Conservation (phyloP, 2,113 vertebrate species). For the Archilochus colubris region DNA sequence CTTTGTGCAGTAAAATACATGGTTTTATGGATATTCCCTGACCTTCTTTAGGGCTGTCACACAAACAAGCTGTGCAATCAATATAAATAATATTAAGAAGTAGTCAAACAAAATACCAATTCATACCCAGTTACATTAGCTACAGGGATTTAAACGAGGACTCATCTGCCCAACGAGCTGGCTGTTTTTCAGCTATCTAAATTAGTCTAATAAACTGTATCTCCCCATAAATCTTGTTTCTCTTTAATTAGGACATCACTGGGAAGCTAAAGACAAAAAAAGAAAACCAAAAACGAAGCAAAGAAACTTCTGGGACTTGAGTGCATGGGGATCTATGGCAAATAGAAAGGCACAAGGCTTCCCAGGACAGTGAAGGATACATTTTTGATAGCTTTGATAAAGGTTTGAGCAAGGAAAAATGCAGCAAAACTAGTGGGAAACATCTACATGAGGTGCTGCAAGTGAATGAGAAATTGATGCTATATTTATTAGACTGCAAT, state of each 20-base stretch:
- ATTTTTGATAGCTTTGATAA: background rate
- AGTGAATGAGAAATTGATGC: constrained; percentile 38
- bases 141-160: background rate
- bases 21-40: background rate
- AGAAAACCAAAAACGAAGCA: no score
- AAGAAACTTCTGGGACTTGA: background rate
- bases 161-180: background rate
- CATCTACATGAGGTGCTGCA: background rate
- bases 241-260: background rate
- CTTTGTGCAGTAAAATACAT: background rate
- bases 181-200: background rate
- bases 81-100: background rate
- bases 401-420: background rate
- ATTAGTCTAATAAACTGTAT: background rate
- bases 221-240: background rate
- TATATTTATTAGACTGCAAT: constrained; percentile 60
- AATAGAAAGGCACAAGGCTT: background rate
- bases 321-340: background rate
- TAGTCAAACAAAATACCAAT: background rate
- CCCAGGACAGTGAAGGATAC: background rate
- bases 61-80: background rate
- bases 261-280: background rate
- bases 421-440: constrained; percentile 21
- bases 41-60: background rate
- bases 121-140: background rate